Evolutionary conservation across 1,140 invertebrate species (phyloP), one percentile per base, ranked within the genome.

Genomic region (Dryas iulia): DNA sequence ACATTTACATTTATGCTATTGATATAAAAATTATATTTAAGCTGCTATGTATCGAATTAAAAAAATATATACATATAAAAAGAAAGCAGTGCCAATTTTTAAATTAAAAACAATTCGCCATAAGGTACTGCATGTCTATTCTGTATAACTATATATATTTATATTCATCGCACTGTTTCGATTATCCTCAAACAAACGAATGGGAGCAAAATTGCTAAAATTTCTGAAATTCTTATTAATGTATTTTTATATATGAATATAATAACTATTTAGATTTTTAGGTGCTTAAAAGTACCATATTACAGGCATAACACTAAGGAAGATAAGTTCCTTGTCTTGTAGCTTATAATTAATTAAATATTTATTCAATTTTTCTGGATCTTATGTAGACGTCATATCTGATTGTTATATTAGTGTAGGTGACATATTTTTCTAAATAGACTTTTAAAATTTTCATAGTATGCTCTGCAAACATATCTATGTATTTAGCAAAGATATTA

Each of bases 401-500:
- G 59, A 64, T 64, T 33, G 54, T 68, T 62, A 68, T 35, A 14
- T n/a, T 35, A 35, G n/a, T 11, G 14, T 47, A 47, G 53, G 57
- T 28, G 26, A 26, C 52, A 69, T 59, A 62, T 69, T 69, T 70
- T 70, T 59, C 39, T 54, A 65, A 70, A 58, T 61, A 59, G 24
- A 28, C 6, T 66, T 39, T 14, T 26, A 57, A 53, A 47, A 65
- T 33, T 59, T 69, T 56, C 21, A 39, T 67, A 82, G 77, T 71
- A 66, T 66, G 60, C 72, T 74, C 74, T 81, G 56, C 66, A 1
- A 47, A 28, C 6, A 78, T 78, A 83, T 84, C 86, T 89, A 89
- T 85, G 81, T 86, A 68, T 83, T 62, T 77, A 83, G 71, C 79
- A 73, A 81, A 82, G 47, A 75, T 83, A 78, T 78, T 79, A 86